A percentile compares a stretch with the other conserved stretches of the same genome.
Evolutionary conservation across 2,888 invertebrate species (phyloP).

Genomic region (Tupiocoris notatus): DNA sequence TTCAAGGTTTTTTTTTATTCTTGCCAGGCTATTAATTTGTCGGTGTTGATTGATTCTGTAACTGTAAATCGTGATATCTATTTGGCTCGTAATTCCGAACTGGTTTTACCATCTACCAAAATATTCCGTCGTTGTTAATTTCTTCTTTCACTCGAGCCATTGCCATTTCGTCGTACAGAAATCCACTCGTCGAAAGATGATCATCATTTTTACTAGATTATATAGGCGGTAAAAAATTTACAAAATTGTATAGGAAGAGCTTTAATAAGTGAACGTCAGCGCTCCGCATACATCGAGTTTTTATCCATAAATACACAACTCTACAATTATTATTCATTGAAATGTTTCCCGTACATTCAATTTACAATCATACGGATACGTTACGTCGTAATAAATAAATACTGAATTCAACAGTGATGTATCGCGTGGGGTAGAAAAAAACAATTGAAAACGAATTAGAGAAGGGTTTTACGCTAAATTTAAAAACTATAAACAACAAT

Average conservation of each 20-base stretch:
- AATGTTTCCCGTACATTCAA: constrained; percentile 50
- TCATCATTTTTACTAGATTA: no score
- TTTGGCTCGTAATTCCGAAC: no score
- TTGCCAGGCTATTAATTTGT: no score
- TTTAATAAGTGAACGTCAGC: constrained; percentile 39
- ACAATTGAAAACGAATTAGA: constrained; percentile 26
- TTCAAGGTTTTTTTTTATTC: no score
- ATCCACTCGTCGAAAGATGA: no score
- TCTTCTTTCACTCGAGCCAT: no score
- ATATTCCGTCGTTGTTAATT: no score
- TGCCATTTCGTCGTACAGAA: no score
- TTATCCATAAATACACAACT: constrained; percentile 51
- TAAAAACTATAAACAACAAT: constrained; percentile 48
- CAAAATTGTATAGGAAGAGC: constrained; percentile 29
- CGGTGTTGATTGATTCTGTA: no score
- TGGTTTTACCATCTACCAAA: no score
- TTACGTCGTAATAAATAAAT: constrained; percentile 46
- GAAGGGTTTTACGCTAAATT: constrained; percentile 37
- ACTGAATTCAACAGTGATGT: constrained; percentile 43
- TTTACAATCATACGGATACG: constrained; percentile 47
- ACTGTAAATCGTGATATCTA: no score
- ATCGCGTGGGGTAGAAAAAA: constrained; percentile 24
- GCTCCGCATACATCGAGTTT: constrained; percentile 37
- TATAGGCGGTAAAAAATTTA: no score
- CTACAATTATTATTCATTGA: constrained; percentile 49